Evolutionary conservation across 2,797 vertebrate genomes (phyloP).

Genomic region (Anguilla megastoma): DNA sequence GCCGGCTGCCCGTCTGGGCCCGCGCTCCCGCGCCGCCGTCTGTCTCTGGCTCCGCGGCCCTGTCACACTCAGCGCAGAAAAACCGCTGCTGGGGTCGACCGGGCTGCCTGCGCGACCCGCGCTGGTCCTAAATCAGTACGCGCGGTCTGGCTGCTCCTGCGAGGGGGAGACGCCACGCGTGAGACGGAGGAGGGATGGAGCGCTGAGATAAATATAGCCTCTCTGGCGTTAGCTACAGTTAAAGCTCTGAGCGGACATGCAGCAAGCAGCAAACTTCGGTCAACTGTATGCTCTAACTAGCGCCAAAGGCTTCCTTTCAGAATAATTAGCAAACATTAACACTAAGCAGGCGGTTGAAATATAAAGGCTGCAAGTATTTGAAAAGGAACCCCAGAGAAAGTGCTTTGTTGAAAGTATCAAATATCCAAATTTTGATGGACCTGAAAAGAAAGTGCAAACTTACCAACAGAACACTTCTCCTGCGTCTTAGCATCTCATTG

Average conservation of each 20-base stretch:
- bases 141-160: background rate
- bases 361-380: background rate
- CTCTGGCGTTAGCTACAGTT: background rate
- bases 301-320: background rate
- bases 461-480: background rate
- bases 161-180: background rate
- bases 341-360: background rate
- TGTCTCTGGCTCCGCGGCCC: constrained; percentile 47
- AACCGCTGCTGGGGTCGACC: constrained; percentile 47
- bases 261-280: background rate
- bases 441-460: background rate
- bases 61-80: constrained; percentile 52
- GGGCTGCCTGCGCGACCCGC: constrained; percentile 21
- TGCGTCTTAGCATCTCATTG: background rate
- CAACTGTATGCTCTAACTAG: background rate
- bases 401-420: background rate
- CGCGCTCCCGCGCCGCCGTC: constrained; percentile 38
- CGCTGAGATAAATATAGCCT: background rate
- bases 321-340: background rate
- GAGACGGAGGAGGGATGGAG: background rate
- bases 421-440: background rate
- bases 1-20: constrained; percentile 56
- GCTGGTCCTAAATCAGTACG: background rate
- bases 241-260: background rate
- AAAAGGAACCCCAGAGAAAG: background rate